Conservation (phyloP, 2,888 invertebrate genomes). For the Rotaria socialis region DNA sequence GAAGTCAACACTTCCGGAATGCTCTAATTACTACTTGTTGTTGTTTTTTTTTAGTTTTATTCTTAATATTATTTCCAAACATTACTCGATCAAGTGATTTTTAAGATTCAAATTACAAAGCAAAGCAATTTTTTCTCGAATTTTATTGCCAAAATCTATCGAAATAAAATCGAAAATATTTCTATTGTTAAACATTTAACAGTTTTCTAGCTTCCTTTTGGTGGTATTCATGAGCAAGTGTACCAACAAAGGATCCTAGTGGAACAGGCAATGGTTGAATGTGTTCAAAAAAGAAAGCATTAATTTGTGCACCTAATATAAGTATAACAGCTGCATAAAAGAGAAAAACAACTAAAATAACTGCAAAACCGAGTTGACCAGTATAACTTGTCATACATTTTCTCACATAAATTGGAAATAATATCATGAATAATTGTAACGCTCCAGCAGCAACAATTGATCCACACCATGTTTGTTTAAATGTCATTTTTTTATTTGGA, state of each 20-base stretch:
- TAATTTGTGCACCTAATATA: conserved; percentile 33
- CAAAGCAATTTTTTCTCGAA: no score
- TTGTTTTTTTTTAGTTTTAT: no score
- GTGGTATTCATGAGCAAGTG: not conserved
- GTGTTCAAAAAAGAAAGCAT: conserved; percentile 31
- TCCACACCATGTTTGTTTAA: conserved; percentile 28
- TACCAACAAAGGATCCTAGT: conserved; percentile 12
- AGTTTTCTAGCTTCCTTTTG: not conserved
- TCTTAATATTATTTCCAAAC: no score
- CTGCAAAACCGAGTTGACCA: conserved; percentile 6
- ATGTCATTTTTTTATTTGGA: conserved; percentile 25
- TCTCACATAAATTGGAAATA: not conserved
- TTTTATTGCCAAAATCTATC: no score
- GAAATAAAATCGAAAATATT: no score
- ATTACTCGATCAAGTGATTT: no score
- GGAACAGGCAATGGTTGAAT: not conserved
- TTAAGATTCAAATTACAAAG: no score
- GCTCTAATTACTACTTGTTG: no score
- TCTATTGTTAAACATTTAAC: not conserved
- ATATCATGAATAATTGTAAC: conserved; percentile 7
- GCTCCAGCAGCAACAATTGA: not conserved
- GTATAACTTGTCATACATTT: conserved; percentile 5
- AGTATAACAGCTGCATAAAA: not conserved
- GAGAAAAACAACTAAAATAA: conserved; percentile 11
- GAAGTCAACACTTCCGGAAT: no score